A percentile compares a stretch with the other conserved stretches of the same genome.
Evolutionary conservation across 2,797 vertebrate species (phyloP).

Genomic region (Emys orbicularis): DNA sequence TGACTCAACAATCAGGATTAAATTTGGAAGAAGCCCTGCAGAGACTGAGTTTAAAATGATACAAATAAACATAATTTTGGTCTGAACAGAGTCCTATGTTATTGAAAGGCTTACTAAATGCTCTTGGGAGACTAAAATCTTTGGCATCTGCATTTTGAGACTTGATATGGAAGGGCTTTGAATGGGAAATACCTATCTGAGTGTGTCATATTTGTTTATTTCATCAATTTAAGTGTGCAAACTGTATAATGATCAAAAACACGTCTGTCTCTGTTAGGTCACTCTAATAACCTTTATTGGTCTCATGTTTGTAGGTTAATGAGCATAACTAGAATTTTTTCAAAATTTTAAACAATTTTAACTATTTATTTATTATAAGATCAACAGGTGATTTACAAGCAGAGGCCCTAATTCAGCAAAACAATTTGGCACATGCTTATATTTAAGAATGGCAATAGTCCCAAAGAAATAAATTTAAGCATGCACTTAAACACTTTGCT

Average conservation of each 20-base stretch:
- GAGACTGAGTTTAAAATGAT: constrained; percentile 4
- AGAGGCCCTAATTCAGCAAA: not conserved
- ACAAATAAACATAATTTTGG: not conserved
- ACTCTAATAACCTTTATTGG: constrained; percentile 27
- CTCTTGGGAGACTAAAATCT: not conserved
- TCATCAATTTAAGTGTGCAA: not conserved
- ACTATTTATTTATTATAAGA: not conserved
- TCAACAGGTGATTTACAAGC: not conserved
- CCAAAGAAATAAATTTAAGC: not conserved
- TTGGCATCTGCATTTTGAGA: not conserved
- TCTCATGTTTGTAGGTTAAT: constrained; percentile 10
- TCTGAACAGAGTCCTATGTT: not conserved
- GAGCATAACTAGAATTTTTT: not conserved
- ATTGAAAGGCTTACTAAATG: not conserved
- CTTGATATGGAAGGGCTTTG: not conserved
- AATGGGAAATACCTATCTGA: not conserved
- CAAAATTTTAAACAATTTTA: not conserved
- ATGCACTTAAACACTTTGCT: not conserved
- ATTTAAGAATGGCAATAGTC: not conserved
- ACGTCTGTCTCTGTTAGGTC: constrained; percentile 49
- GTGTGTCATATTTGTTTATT: not conserved
- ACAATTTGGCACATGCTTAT: not conserved
- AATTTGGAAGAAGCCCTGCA: not conserved
- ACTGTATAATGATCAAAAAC: constrained; percentile 46
- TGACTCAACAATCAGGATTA: constrained; percentile 1